Percentiles rank a stretch among this genome's conserved stretches.
These are phyloP conservation scores for Rhinogobio ventralis DNA, from an alignment of 2,797 vertebrate genomes.

Conservation along the genomic window DNA sequence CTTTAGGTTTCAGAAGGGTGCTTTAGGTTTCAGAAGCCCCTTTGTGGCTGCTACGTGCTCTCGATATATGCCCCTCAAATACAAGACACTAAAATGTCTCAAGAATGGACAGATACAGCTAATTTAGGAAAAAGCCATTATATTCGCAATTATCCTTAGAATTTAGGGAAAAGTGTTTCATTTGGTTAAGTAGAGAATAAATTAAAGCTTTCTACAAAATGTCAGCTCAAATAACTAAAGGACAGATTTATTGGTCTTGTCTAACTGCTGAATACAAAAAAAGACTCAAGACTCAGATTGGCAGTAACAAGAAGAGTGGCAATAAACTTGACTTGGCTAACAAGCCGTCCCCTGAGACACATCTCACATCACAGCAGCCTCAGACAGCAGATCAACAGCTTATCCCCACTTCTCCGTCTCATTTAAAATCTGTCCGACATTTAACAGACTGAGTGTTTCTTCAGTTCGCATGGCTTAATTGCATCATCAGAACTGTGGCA, in stretches of 20 bases:
- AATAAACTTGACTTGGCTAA: neutral
- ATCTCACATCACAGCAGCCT: neutral
- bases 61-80: neutral
- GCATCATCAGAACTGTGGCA: conserved; percentile 22
- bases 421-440: conserved; percentile 19
- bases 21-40: neutral
- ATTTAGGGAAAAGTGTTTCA: neutral
- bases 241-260: neutral
- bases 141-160: neutral
- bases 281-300: neutral
- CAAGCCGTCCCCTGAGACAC: neutral
- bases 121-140: no score
- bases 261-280: neutral
- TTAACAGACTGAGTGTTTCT: conserved; percentile 10
- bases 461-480: conserved; percentile 18
- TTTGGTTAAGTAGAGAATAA: neutral
- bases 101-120: neutral
- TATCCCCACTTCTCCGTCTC: neutral
- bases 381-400: conserved; percentile 12
- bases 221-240: neutral
- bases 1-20: neutral
- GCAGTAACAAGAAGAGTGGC: neutral
- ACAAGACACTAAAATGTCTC: neutral
- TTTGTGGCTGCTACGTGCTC: neutral
- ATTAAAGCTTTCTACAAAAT: neutral